Evolutionary conservation across 2,113 vertebrate species (phyloP).

Genomic region (Balaenoptera acutorostrata): DNA sequence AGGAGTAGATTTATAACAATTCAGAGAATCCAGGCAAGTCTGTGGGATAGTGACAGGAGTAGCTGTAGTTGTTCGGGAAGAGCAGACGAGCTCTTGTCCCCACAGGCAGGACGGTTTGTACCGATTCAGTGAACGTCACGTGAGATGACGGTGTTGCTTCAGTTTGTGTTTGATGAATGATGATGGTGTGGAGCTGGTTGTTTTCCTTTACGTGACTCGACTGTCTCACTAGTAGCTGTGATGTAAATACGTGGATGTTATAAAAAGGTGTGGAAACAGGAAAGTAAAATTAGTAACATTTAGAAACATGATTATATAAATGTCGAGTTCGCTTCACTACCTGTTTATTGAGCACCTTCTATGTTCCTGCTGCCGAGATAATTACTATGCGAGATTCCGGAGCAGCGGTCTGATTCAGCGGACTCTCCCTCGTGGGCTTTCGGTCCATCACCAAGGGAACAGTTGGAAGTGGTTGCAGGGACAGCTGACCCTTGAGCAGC

Average conservation of each 20-base stretch:
- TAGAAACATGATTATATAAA: not conserved
- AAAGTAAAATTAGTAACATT: not conserved
- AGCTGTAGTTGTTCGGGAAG: not conserved
- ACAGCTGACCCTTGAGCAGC: not conserved
- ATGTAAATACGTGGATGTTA: not conserved
- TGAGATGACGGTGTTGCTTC: not conserved
- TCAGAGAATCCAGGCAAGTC: not conserved
- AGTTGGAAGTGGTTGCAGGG: not conserved
- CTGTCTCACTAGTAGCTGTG: not conserved
- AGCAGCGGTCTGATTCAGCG: not conserved
- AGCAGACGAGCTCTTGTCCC: rapidly evolving
- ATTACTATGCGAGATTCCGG: not conserved
- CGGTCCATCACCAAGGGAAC: not conserved
- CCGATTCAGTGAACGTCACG: rapidly evolving
- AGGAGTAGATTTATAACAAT: not conserved
- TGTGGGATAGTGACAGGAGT: rapidly evolving
- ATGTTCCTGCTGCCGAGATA: not conserved
- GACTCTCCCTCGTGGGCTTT: no score
- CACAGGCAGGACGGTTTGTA: rapidly evolving
- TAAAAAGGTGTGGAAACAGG: not conserved
- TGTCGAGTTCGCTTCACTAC: not conserved
- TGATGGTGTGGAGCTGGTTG: not conserved
- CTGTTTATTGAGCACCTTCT: not conserved
- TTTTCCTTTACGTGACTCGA: not conserved
- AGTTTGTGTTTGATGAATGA: no score